Percentiles rank a stretch among this genome's conserved stretches.
phyloP scores from a whole-genome alignment of 2,888 invertebrate species.

The Blastobasis adustella region DNA sequence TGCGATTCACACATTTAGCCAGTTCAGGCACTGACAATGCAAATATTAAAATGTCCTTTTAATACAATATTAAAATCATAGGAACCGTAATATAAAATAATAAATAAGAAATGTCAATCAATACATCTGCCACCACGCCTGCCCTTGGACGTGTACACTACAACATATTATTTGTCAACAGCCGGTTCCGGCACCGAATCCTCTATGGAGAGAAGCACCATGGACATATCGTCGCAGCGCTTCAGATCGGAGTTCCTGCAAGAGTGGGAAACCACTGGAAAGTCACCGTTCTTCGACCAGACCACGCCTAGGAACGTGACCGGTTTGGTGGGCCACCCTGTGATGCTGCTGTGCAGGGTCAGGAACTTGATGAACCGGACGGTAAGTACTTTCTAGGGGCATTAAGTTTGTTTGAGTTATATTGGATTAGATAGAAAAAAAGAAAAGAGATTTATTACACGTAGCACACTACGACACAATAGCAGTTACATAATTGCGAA shows the following conservation, averaged over 20 bases:
- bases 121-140: no score
- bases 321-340: constrained; percentile 89
- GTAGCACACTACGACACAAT: no score
- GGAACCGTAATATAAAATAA: no score
- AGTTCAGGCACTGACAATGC: no score
- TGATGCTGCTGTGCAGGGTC: constrained; percentile 86
- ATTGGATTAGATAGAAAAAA: no score
- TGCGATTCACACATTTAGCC: no score
- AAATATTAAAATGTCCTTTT: no score
- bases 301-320: constrained; percentile 87
- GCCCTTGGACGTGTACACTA: no score
- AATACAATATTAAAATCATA: no score
- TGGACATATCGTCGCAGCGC: constrained; percentile 57
- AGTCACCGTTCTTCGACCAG: constrained; percentile 85
- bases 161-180: constrained; percentile 15
- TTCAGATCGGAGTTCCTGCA: constrained; percentile 64
- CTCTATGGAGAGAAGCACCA: constrained; percentile 69
- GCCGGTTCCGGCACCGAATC: constrained; percentile 75
- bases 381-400: constrained; percentile 71
- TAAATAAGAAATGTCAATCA: no score
- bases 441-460: no score
- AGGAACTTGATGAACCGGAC: constrained; percentile 92
- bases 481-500: no score
- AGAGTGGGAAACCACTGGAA: constrained; percentile 60
- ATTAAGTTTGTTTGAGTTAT: background rate